phyloP scores from a whole-genome alignment of 2,113 vertebrate genomes.

The Lasiurus borealis region DNA sequence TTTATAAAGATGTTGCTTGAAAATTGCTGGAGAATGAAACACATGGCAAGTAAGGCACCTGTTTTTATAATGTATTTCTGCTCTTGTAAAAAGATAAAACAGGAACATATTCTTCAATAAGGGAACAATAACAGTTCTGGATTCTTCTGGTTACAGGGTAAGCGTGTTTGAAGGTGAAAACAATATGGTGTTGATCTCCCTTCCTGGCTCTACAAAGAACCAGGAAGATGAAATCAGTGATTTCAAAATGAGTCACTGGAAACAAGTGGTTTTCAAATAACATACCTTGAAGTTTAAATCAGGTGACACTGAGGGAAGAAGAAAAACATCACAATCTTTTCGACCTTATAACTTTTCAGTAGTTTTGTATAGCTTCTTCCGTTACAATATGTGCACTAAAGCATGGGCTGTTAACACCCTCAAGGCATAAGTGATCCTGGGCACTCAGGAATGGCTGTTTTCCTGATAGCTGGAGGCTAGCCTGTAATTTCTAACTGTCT shows the following conservation, averaged over 20 bases:
- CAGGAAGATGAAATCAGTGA: constrained; percentile 70
- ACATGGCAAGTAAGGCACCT: neutral
- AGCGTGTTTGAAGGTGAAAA: constrained; percentile 73
- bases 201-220: constrained; percentile 76
- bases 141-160: constrained; percentile 46
- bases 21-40: neutral
- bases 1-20: neutral
- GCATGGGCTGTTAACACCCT: neutral
- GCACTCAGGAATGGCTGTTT: neutral
- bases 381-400: neutral
- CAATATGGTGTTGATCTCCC: constrained; percentile 68
- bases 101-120: constrained; percentile 26
- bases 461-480: constrained; percentile 7
- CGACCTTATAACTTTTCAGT: neutral
- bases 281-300: constrained; percentile 72
- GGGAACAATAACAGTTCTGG: constrained; percentile 49
- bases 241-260: constrained; percentile 81
- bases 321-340: constrained; percentile 56
- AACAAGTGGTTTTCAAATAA: constrained; percentile 76
- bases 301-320: constrained; percentile 49
- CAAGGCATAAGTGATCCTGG: neutral
- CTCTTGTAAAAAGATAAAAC: constrained; percentile 54
- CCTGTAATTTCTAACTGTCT: constrained; percentile 33
- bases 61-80: constrained; percentile 49
- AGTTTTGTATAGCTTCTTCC: neutral